These are phyloP conservation scores for Volucella zonaria DNA, from an alignment of 2,888 invertebrate genomes.

Conservation along the genomic window DNA sequence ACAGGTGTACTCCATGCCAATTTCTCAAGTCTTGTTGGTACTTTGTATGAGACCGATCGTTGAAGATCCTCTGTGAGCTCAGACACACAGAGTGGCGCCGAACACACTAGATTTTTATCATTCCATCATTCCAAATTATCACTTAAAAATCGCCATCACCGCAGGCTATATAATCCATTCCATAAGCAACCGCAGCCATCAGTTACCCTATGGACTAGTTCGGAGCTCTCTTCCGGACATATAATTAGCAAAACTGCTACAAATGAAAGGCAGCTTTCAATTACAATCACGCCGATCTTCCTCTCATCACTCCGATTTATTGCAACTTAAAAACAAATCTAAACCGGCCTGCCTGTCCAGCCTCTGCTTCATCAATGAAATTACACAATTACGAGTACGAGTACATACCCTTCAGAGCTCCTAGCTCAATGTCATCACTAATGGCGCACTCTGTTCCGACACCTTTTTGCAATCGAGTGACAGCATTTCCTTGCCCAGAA, in stretches of 20 bases:
- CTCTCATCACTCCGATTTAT: constrained; percentile 30
- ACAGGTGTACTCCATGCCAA: too few relatives aligned
- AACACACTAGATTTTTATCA: too few relatives aligned
- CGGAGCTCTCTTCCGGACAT: constrained; percentile 4
- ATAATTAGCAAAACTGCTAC: constrained; percentile 30
- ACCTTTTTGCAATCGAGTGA: constrained; percentile 59
- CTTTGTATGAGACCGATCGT: too few relatives aligned
- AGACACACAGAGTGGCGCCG: too few relatives aligned
- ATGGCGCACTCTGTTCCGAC: constrained; percentile 55
- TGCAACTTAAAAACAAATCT: constrained; percentile 29
- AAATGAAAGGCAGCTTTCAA: constrained; percentile 32
- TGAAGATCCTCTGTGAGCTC: too few relatives aligned
- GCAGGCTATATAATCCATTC: too few relatives aligned
- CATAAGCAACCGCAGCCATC: too few relatives aligned
- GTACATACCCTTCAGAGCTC: neutral
- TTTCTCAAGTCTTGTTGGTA: too few relatives aligned
- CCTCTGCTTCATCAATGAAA: constrained; percentile 38
- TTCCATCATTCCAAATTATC: too few relatives aligned
- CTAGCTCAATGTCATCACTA: constrained; percentile 72
- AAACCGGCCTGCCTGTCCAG: constrained; percentile 34
- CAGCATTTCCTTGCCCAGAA: constrained; percentile 18
- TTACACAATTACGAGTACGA: constrained; percentile 63
- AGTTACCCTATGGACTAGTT: too few relatives aligned
- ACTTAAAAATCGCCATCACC: too few relatives aligned
- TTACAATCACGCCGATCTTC: neutral